Base-by-base conservation (phyloP, 2,113 vertebrate species). In the Silurus meridionalis region DNA sequence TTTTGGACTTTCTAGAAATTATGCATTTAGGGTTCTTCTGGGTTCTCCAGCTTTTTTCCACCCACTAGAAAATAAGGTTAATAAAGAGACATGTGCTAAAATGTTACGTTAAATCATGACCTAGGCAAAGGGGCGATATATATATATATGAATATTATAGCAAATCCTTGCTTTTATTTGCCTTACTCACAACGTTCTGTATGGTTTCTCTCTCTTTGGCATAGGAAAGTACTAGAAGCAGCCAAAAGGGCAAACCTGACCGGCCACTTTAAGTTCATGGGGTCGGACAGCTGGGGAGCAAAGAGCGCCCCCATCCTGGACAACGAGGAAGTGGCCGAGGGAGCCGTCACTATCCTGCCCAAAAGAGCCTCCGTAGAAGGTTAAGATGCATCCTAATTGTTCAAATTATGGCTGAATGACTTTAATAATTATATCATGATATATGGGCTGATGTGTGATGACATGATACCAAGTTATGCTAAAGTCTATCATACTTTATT, bases 241-340 rank as follows among this genome's bases (percentile, higher is more conserved):
- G 91, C 97, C 0, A 92, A 90, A 13, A 93, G 91, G 3, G 96
- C 96, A 77, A 97, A 97, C 91, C 91, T 97, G 87, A 97, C 97
- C 0, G 96, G 96, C 4, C 96, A 98, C 90, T 98, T 98, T 92
- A 91, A 96, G 85, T 98, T 97, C 93, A 96, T 98, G 6, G 97
- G 97, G 9, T 98, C 97, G 0, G 97, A 98, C 93, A 97, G 97
- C 84, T 98, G 97, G 97, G 97, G 97, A 0, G 94, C 96, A n/a
- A 98, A 98, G 91, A 95, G 92, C 77, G 95, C 96, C 0, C 96
- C 97, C 0, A 92, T 97, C 80, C 61, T 96, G 84, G 94, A 94
- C 80, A 94, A 96, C 87, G 97, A 98, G 89, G 96, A 96, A 0
- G 96, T 96, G 0, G 96, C 97, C 0, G 92, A 95, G 69, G 97